Percentiles rank a stretch among this genome's conserved stretches.
phyloP scores from a whole-genome alignment of 2,888 invertebrate species.

The Yponomeuta malinellus region DNA sequence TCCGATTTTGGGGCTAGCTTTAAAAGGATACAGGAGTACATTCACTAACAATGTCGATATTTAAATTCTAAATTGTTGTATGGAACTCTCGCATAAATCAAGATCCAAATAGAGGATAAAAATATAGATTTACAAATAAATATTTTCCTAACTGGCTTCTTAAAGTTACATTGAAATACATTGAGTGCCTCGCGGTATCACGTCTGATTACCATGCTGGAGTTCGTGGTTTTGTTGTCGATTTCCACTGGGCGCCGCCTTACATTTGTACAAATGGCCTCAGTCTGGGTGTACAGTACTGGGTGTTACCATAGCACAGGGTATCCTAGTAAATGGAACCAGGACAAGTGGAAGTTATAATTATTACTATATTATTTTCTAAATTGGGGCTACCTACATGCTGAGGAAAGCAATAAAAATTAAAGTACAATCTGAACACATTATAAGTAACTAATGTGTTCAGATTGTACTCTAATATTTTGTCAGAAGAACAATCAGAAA shows the following conservation, averaged over 20 bases:
- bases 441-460: neutral
- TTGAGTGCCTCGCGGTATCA: too few relatives aligned
- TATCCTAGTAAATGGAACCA: too few relatives aligned
- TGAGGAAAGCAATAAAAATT: neutral
- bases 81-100: too few relatives aligned
- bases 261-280: too few relatives aligned
- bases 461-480: neutral
- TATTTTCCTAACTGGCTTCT: neutral
- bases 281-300: too few relatives aligned
- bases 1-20: neutral
- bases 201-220: too few relatives aligned
- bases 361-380: neutral
- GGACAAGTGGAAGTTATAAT: too few relatives aligned
- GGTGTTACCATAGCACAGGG: too few relatives aligned
- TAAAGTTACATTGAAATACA: neutral
- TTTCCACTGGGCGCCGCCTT: too few relatives aligned
- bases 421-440: neutral
- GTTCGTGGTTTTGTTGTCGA: too few relatives aligned
- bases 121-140: neutral
- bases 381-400: neutral
- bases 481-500: neutral
- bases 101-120: neutral
- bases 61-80: too few relatives aligned
- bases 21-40: neutral
- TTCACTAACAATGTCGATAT: neutral